A percentile compares a stretch with the other conserved stretches of the same genome.
These are phyloP conservation scores for Peromyscus nudipes DNA, from an alignment of 2,797 vertebrate genomes.

Conservation along the genomic window DNA sequence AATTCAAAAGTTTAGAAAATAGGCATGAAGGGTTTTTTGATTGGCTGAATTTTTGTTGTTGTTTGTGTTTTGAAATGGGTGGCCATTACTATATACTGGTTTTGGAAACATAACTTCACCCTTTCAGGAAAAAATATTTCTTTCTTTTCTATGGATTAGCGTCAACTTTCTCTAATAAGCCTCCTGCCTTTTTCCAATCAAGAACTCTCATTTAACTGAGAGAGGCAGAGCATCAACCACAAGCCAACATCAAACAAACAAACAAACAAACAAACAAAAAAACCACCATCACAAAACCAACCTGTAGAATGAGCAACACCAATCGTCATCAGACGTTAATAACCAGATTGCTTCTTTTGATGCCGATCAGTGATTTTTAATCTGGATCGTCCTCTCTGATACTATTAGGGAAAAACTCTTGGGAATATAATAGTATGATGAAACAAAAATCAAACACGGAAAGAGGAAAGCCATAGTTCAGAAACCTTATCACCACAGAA, in stretches of 20 bases:
- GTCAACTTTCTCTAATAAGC: background rate
- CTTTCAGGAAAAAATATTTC: background rate
- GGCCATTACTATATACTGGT: background rate
- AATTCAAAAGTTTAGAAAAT: background rate
- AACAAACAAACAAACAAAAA: background rate
- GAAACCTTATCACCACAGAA: background rate
- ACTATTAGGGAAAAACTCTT: background rate
- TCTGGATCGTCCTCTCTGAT: background rate
- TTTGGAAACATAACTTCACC: background rate
- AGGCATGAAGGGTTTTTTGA: background rate
- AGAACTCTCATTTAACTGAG: background rate
- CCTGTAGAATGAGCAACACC: background rate
- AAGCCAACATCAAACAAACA: background rate
- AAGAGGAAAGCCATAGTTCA: background rate
- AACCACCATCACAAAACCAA: background rate
- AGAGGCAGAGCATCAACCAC: background rate
- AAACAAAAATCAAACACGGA: background rate
- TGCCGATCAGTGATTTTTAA: background rate
- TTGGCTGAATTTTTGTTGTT: background rate
- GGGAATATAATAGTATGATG: background rate
- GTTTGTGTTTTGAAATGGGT: background rate
- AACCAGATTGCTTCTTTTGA: background rate
- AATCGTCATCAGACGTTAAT: background rate
- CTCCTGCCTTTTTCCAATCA: background rate
- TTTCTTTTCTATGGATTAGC: background rate